Evolutionary conservation across 1,140 invertebrate species (phyloP), one percentile per base, ranked within the genome.

Genomic region (Hetaerina americana): DNA sequence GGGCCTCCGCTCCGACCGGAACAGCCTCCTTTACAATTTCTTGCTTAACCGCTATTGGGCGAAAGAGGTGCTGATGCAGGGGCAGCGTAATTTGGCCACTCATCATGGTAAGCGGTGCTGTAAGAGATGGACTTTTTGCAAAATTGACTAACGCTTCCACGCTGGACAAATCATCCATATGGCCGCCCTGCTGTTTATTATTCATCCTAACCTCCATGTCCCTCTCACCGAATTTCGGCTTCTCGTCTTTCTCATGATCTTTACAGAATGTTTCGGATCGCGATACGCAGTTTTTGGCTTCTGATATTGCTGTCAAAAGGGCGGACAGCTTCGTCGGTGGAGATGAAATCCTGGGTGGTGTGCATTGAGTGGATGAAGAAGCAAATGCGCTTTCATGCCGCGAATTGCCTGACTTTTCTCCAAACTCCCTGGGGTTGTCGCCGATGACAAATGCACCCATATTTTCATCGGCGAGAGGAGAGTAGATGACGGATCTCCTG

Each of bases 401-500:
- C n/a, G n/a, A n/a, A n/a, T n/a, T n/a, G n/a, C n/a, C n/a, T n/a
- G n/a, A n/a, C n/a, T n/a, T n/a, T n/a, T n/a, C n/a, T n/a, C n/a
- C n/a, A n/a, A n/a, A n/a, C n/a, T n/a, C n/a, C n/a, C n/a, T n/a
- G n/a, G n/a, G n/a, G n/a, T n/a, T n/a, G n/a, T n/a, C n/a, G n/a
- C n/a, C n/a, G n/a, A n/a, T n/a, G n/a, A n/a, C n/a, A n/a, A n/a
- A n/a, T n/a, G n/a, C n/a, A n/a, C n/a, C n/a, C n/a, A n/a, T n/a
- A n/a, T n/a, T n/a, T 5, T 57, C 22, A 24, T 26, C 26, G 10
- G 8, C 25, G 28, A 57, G n/a, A 49, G 91, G 90, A 81, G 94
- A 92, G 76, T 94, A 93, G 66, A 93, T 92, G 69, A 96, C 90
- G 2, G 90, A 88, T 57, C 87, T 88, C 77, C 95, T 94, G 0